A percentile compares a stretch with the other conserved stretches of the same genome.
Conservation (phyloP, 2,888 invertebrate species). For the Acholoe squamosa region DNA sequence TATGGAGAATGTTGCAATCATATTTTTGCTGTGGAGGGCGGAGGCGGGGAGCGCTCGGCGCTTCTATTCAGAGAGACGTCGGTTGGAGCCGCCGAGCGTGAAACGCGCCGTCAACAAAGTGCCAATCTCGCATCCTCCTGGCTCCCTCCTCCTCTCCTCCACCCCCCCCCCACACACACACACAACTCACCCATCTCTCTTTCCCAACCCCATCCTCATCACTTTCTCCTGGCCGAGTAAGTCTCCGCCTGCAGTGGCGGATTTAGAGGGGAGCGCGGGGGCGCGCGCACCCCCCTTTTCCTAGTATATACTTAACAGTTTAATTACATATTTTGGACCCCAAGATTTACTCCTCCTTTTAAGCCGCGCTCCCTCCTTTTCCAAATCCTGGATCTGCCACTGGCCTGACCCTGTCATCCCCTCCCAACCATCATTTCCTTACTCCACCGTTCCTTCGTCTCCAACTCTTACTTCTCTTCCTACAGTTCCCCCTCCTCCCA, state of each 20-base stretch:
- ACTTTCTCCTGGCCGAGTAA: neutral
- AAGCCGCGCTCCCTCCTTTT: no score
- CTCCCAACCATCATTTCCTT: no score
- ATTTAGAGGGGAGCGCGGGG: no score
- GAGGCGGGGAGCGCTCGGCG: neutral
- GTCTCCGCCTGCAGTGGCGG: no score
- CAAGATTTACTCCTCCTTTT: no score
- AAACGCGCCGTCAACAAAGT: neutral
- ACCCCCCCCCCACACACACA: slow-evolving; percentile 26
- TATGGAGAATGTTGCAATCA: neutral
- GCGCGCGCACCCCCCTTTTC: no score
- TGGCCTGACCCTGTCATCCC: no score
- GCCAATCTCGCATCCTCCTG: neutral
- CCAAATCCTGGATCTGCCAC: no score
- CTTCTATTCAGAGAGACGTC: neutral
- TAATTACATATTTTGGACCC: no score
- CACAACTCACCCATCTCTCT: neutral
- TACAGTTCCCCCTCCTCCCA: neutral
- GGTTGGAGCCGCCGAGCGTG: slow-evolving; percentile 7
- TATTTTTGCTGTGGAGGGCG: neutral
- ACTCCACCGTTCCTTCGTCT: no score
- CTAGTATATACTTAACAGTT: no score
- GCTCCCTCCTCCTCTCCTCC: neutral
- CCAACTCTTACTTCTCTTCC: no score
- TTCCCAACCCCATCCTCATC: slow-evolving; percentile 10